Base-by-base conservation (phyloP, 2,113 vertebrate genomes). In the Cacatua alba region DNA sequence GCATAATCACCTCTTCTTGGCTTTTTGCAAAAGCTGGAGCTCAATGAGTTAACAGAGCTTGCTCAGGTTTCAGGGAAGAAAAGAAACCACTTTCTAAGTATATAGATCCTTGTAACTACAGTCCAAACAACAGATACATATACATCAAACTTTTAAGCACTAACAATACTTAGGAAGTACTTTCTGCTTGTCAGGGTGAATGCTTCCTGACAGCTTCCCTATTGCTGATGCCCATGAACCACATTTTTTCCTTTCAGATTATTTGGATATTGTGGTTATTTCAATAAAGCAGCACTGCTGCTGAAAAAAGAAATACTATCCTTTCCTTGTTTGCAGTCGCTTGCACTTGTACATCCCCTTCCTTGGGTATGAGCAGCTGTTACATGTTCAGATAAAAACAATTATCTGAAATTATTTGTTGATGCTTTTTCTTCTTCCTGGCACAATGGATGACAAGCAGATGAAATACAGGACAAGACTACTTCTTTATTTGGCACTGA, bases 391-490 rank as follows among this genome's bases (percentile, higher is more conserved):
- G 28, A 51, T 26, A 68, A 59, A 60, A 49, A 16, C 5, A 52
- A 10, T 3, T 48, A 72, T 12, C n/a, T 65, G 20, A 86, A 72
- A 80, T 69, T 21, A 77, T 35, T 86, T 63, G 11, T 25, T 80
- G 25, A 46, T 44, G 8, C 2, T 39, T 81, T 88, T 63, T 90
- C 57, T 75, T 71, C 43, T 71, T 69, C 62, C 53, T 67, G 21
- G 25, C 29, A 79, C 7, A 41, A 86, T 29, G 26, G 17, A 49
- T 19, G 33, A 82, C 48, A 69, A 74, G 53, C 16, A 78, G 64
- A 78, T 1, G 1, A 75, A 91, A 39, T 4, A 51, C 1, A 0
- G 18, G n/a, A 59, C 43, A 71, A 55, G 3, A 17, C 12, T 49
- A n/a, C 37, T 24, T 9, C 13, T 85, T 88, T 24, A 71, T 51